Conservation (phyloP, 2,888 invertebrate genomes). For the Argyresthia albistria region DNA sequence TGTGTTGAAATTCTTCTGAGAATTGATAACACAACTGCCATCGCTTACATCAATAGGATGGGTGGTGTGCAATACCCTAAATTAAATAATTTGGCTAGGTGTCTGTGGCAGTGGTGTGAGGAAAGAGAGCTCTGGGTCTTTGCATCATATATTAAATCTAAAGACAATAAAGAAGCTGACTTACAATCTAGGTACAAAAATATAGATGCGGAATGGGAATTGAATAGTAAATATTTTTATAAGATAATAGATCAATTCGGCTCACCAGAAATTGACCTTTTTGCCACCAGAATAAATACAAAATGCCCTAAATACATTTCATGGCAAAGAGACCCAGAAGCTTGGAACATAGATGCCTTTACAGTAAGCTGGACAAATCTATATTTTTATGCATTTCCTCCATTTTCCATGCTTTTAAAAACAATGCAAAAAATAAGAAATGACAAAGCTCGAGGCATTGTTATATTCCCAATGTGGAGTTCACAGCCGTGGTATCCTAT, state of each 20-base stretch:
- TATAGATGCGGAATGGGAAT: slow-evolving; percentile 2
- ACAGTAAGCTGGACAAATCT: neutral
- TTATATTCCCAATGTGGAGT: slow-evolving; percentile 6
- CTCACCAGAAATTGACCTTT: neutral
- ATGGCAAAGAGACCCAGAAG: neutral
- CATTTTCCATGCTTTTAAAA: slow-evolving; percentile 9
- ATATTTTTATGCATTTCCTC: slow-evolving; percentile 12
- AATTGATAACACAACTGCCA: slow-evolving; percentile 5
- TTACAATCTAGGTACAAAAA: neutral
- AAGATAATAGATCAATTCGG: neutral
- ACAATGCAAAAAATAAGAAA: slow-evolving; percentile 8
- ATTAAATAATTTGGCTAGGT: neutral
- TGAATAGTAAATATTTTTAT: neutral
- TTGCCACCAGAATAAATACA: neutral
- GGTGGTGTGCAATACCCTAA: slow-evolving; percentile 4
- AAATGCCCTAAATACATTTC: neutral
- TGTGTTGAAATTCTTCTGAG: neutral
- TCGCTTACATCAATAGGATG: slow-evolving; percentile 2
- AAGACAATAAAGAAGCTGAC: slow-evolving; percentile 3
- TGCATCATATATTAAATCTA: slow-evolving; percentile 4
- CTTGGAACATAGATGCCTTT: neutral
- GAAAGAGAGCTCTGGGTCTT: neutral
- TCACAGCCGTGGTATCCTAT: neutral
- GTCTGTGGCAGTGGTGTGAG: slow-evolving; percentile 7
- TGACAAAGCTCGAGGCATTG: slow-evolving; percentile 8